Percentiles rank a stretch among this genome's conserved stretches.
phyloP scores from a whole-genome alignment of 2,888 invertebrate genomes.

The Coelinius sp. region DNA sequence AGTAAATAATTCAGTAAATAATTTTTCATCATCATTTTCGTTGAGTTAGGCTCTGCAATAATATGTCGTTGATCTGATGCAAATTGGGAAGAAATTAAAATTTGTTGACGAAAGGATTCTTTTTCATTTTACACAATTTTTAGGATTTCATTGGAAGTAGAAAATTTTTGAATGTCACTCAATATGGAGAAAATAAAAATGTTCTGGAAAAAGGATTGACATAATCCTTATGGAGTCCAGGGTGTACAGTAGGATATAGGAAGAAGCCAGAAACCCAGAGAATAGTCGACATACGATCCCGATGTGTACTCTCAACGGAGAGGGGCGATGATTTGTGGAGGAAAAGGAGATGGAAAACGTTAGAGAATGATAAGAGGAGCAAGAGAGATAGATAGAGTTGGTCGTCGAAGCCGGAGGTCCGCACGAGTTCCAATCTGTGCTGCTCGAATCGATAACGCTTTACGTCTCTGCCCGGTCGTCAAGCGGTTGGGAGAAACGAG shows the following conservation, averaged over 20 bases:
- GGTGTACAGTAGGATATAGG: background rate
- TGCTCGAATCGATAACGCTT: constrained; percentile 50
- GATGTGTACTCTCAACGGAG: background rate
- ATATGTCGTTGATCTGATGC: too few species aligned
- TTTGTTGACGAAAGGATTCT: too few species aligned
- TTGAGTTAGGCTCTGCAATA: too few species aligned
- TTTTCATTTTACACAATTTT: too few species aligned
- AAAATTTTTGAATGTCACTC: background rate
- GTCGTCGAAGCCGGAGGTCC: constrained; percentile 34
- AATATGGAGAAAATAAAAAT: background rate
- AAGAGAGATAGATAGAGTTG: constrained; percentile 35
- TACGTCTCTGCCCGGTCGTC: constrained; percentile 20
- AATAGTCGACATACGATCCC: constrained; percentile 9
- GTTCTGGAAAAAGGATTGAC: constrained; percentile 4
- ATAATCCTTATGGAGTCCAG: background rate
- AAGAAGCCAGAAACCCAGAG: constrained; percentile 1
- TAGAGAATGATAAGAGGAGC: constrained; percentile 22
- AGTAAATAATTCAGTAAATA: background rate
- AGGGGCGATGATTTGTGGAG: background rate
- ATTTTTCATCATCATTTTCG: too few species aligned
- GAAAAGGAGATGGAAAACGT: background rate
- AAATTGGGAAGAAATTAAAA: too few species aligned
- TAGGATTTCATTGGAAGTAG: background rate
- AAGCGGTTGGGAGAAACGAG: constrained; percentile 11
- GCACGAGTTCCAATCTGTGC: constrained; percentile 51